These are phyloP conservation scores for Rhynchonema sp. DNA, from an alignment of 2,888 invertebrate species.

Conservation along the genomic window DNA sequence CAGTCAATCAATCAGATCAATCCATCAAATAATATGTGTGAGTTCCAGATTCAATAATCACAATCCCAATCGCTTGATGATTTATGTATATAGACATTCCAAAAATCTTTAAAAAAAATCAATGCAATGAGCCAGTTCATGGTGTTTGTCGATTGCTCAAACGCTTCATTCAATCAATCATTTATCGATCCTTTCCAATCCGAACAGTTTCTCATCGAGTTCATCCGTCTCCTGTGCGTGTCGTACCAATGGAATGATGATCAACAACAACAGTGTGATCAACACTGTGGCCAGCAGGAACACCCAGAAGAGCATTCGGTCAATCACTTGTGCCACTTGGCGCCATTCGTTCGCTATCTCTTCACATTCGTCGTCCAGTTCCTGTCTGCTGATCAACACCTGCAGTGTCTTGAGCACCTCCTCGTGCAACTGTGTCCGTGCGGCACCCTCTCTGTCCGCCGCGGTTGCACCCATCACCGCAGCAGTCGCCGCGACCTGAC, in stretches of 20 bases:
- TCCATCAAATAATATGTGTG: too few relatives aligned
- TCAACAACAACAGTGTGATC: slow-evolving; percentile 35
- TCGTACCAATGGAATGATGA: slow-evolving; percentile 32
- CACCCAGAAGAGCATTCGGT: slow-evolving; percentile 37
- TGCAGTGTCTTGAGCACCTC: slow-evolving; percentile 27
- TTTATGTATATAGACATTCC: too few relatives aligned
- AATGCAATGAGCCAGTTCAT: too few relatives aligned
- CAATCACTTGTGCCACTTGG: slow-evolving; percentile 33
- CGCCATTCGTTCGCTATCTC: slow-evolving; percentile 38
- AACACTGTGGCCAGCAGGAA: slow-evolving; percentile 36
- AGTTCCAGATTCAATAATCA: too few relatives aligned
- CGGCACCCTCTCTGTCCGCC: too few relatives aligned
- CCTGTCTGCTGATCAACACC: slow-evolving; percentile 34
- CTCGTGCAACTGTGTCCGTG: slow-evolving; percentile 9
- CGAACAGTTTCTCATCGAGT: slow-evolving; percentile 12
- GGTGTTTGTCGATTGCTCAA: too few relatives aligned
- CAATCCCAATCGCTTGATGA: too few relatives aligned
- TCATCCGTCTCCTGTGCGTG: slow-evolving; percentile 10
- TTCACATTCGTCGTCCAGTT: slow-evolving; percentile 31
- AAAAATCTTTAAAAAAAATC: too few relatives aligned
- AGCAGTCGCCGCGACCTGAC: neutral
- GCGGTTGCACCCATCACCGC: neutral
- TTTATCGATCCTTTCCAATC: slow-evolving; percentile 1
- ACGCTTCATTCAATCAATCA: too few relatives aligned
- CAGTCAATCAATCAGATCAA: too few relatives aligned